Evolutionary conservation across 2,113 vertebrate species (phyloP).

Genomic region (Ptilonorhynchus violaceus): DNA sequence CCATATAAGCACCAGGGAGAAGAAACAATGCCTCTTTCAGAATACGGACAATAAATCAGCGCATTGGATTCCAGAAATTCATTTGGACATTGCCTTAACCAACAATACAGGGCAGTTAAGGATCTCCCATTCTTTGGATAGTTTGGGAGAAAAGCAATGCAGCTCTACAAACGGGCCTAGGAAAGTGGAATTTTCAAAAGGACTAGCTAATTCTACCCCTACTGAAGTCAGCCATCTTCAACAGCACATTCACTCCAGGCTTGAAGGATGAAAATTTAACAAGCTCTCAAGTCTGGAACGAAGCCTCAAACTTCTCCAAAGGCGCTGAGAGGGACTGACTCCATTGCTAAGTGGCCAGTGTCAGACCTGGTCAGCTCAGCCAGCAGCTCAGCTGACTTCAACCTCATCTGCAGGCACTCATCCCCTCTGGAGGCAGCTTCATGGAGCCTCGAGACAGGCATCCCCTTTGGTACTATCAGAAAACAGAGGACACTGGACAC

Average conservation of each 20-base stretch:
- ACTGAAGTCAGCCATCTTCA: conserved; percentile 9
- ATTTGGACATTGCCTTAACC: conserved; percentile 15
- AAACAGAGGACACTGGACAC: background rate
- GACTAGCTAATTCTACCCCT: background rate
- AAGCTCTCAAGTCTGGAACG: background rate
- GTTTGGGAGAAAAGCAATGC: conserved; percentile 16
- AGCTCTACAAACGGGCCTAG: conserved; percentile 8
- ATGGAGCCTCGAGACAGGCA: fast-evolving
- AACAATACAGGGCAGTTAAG: conserved; percentile 50
- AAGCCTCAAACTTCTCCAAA: background rate
- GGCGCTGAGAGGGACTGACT: background rate
- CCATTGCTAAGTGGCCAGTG: fast-evolving
- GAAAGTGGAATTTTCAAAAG: conserved; percentile 27
- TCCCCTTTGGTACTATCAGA: fast-evolving
- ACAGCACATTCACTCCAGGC: background rate
- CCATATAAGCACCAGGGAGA: conserved; percentile 31
- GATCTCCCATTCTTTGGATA: conserved; percentile 29
- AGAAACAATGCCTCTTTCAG: conserved; percentile 60
- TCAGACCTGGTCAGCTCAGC: background rate
- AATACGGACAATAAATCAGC: conserved; percentile 41
- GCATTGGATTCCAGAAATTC: conserved; percentile 53
- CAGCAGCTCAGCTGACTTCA: background rate
- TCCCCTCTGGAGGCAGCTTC: background rate
- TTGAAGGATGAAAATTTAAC: background rate
- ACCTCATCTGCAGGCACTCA: background rate